Base-by-base conservation (phyloP, 2,888 invertebrate genomes). In the Stenodema calcarata region DNA sequence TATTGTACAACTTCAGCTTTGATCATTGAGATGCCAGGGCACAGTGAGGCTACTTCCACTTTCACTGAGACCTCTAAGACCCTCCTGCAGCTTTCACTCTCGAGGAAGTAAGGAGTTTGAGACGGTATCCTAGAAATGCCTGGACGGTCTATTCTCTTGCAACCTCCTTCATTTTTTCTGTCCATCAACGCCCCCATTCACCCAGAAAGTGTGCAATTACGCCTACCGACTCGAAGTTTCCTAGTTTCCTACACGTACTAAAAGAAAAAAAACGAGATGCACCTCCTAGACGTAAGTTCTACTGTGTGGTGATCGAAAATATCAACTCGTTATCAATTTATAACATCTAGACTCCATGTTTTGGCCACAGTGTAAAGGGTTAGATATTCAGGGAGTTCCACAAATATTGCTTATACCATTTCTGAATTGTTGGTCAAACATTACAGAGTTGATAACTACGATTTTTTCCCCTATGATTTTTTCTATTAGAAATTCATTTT, bases 1-100 rank as follows among this genome's bases (percentile, higher is more conserved):
- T 73, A 73, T 73, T 73, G 73, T 73, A 35, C 73, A 18, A 73
- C 35, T 30, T 73, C 35, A 12, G 73, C 73, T 73, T 73, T 73
- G 35, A 73, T 73, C 28, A 35, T 73, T 35, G 41, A 73, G n/a
- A 18, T 35, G 70, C 70, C 70, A 4, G 28, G 28, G 41, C 30
- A 3, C 35, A 14, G 35, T 73, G 30, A 16, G 9, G 30, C 18
- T 28, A 2, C 12, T 30, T 16, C 73, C 35, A 73, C 73, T 73
- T 73, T 73, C 73, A 73, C 73, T 41, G 73, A 18, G 18, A 35
- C 73, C 35, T 41, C n/a, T n/a, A n/a, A n/a, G n/a, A n/a, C n/a
- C 73, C 73, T 73, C 35, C 54, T 54, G 54, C 16, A 73, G 73
- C 73, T 73, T 73, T 73, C 73, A 73, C 73, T 73, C 73, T 73